phyloP scores from a whole-genome alignment of 2,113 vertebrate species.

The Hypomesus transpacificus region DNA sequence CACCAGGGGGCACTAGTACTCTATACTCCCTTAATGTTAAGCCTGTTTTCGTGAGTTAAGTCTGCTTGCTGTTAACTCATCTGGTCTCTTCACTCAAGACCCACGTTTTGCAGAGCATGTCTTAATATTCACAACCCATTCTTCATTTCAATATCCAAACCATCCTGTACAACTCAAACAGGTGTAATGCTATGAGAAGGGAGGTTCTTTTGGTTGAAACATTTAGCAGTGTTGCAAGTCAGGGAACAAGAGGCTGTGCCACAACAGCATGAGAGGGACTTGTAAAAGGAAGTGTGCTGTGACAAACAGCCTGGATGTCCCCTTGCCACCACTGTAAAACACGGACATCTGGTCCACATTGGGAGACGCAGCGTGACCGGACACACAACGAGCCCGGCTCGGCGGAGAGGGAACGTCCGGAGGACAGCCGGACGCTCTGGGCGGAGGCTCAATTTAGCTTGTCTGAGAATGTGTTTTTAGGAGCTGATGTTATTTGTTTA shows the following conservation, averaged over 20 bases:
- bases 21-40: constrained; percentile 30
- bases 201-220: constrained; percentile 28
- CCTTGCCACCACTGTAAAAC: constrained; percentile 29
- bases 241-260: background rate
- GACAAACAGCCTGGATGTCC: constrained; percentile 43
- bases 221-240: background rate
- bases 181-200: constrained; percentile 31
- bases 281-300: constrained; percentile 34
- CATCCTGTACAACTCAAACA: background rate
- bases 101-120: background rate
- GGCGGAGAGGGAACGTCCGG: background rate
- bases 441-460: too few relatives aligned
- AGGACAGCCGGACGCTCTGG: too few relatives aligned
- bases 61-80: background rate
- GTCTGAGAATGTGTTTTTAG: too few relatives aligned
- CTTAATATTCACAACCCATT: background rate
- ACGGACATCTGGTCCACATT: constrained; percentile 48
- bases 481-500: too few relatives aligned
- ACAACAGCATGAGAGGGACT: background rate
- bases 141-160: background rate
- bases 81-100: background rate
- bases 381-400: constrained; percentile 35
- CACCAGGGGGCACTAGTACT: constrained; percentile 67
- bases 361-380: constrained; percentile 35
- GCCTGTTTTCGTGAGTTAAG: background rate